These are phyloP conservation scores for Catonia carolina DNA, from an alignment of 2,888 invertebrate genomes.

Conservation along the genomic window DNA sequence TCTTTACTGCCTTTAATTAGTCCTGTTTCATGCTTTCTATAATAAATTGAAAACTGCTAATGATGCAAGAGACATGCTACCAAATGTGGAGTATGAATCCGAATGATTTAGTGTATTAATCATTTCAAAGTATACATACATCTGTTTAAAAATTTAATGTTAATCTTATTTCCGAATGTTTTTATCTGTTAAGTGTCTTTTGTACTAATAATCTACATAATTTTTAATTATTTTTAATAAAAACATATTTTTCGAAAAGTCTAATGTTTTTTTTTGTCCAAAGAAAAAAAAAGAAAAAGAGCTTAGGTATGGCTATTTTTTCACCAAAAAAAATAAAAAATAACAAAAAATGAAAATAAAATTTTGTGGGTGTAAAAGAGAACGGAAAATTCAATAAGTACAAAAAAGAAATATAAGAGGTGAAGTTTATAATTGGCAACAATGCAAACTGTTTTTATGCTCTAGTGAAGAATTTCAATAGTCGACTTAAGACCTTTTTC, in stretches of 20 bases:
- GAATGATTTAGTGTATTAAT: too few species aligned
- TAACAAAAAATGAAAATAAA: background rate
- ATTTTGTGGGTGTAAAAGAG: background rate
- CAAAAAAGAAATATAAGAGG: background rate
- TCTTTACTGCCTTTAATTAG: background rate
- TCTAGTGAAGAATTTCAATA: background rate
- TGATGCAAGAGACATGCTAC: background rate
- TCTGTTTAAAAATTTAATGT: too few species aligned
- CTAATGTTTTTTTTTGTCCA: background rate
- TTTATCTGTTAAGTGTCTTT: too few species aligned
- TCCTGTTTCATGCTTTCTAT: constrained; percentile 1
- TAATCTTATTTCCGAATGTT: too few species aligned
- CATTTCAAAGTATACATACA: too few species aligned
- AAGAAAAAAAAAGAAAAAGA: background rate
- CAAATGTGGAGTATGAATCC: background rate
- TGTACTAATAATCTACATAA: background rate
- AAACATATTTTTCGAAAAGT: background rate
- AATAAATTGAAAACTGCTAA: background rate
- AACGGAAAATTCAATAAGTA: background rate
- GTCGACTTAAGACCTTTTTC: background rate
- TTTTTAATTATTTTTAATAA: background rate
- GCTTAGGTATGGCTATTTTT: background rate
- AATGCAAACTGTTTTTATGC: background rate
- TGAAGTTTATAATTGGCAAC: background rate
- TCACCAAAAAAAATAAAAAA: too few species aligned